A percentile compares a stretch with the other conserved stretches of the same genome.
Evolutionary conservation across 1,140 invertebrate genomes (phyloP).

Genomic region (Hormaphis cornu): DNA sequence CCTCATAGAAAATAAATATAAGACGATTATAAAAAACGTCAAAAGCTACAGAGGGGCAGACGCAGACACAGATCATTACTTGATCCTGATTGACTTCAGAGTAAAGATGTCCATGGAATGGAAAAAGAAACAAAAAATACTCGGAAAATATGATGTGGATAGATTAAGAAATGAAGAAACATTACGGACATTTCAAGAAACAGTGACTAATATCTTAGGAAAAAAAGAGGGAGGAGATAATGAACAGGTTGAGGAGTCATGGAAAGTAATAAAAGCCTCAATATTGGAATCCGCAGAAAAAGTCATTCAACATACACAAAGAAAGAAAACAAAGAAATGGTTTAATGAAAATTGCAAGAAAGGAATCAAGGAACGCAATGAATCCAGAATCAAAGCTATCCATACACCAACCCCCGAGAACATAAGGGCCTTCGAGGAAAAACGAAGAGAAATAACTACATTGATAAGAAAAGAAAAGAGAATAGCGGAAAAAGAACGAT

Average conservation of each 20-base stretch:
- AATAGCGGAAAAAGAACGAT: not conserved
- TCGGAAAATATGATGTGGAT: not conserved
- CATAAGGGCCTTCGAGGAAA: not conserved
- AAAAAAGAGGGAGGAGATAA: not conserved
- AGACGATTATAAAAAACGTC: conserved; percentile 26
- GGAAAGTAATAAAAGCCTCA: not conserved
- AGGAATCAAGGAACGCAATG: conserved; percentile 17
- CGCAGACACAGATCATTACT: conserved; percentile 32
- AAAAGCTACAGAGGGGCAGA: conserved; percentile 32
- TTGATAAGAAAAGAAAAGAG: not conserved
- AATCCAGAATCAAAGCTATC: conserved; percentile 1
- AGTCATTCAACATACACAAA: not conserved
- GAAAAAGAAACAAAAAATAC: not conserved
- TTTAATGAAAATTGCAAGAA: conserved; percentile 34
- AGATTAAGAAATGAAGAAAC: not conserved
- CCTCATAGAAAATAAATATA: conserved; percentile 28
- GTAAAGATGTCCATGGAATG: conserved; percentile 6
- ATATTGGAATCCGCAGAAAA: not conserved
- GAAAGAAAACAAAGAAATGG: conserved; percentile 31
- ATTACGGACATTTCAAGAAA: not conserved
- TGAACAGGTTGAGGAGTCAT: not conserved
- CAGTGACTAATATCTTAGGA: not conserved
- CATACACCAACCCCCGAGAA: not conserved
- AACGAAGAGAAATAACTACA: not conserved
- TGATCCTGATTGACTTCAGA: conserved; percentile 32